Conservation (phyloP, 2,888 invertebrate species). For the Athalia circularis region DNA sequence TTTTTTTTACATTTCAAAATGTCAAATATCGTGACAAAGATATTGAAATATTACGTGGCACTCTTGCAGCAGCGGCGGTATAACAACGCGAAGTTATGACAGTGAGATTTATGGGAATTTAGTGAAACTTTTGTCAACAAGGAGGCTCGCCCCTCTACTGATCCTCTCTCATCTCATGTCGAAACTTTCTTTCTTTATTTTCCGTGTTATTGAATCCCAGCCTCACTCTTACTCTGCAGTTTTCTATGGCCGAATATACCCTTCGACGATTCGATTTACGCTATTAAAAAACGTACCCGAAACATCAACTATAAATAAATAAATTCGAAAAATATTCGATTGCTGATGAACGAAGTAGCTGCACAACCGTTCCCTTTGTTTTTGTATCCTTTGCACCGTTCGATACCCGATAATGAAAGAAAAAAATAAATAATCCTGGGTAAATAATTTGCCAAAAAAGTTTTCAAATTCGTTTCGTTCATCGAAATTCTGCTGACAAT, state of each 20-base stretch:
- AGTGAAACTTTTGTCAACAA: conserved; percentile 31
- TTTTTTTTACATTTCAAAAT: no score
- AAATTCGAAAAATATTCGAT: neutral
- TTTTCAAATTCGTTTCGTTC: no score
- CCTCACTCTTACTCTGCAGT: neutral
- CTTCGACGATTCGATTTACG: neutral
- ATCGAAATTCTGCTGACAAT: neutral
- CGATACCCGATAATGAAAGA: no score
- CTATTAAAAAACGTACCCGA: no score
- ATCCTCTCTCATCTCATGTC: neutral
- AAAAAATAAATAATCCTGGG: no score
- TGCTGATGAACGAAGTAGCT: neutral
- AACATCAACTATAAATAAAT: no score
- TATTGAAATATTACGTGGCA: conserved; percentile 12
- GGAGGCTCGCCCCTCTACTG: neutral
- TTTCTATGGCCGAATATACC: neutral
- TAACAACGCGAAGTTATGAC: no score
- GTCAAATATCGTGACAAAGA: conserved; percentile 11
- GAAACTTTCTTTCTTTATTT: conserved; percentile 14
- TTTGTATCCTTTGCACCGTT: no score
- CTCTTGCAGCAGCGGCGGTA: neutral
- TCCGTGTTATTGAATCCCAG: neutral
- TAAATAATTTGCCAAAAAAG: no score
- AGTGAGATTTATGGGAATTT: conserved; percentile 12
- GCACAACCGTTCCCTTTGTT: no score